Conservation (phyloP, 2,113 vertebrate genomes). For the Ancistrus triradiatus region DNA sequence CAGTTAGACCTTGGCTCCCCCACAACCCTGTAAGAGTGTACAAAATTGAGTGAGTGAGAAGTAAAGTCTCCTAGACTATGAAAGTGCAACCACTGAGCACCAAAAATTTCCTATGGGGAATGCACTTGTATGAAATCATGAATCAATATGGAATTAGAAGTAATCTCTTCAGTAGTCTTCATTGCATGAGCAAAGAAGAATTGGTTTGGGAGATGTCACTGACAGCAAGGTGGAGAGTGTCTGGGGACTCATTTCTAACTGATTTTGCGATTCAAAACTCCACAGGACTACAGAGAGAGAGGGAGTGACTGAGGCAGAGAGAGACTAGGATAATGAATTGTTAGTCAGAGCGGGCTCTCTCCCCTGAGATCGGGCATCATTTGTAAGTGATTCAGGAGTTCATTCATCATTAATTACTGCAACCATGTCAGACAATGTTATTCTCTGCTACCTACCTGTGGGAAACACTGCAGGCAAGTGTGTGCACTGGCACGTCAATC, state of each 20-base stretch:
- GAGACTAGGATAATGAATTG: conserved; percentile 64
- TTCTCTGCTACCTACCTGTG: conserved; percentile 69
- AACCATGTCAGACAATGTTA: conserved; percentile 66
- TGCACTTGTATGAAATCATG: background rate
- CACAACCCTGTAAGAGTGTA: no score
- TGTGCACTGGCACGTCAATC: conserved; percentile 36
- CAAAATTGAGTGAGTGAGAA: no score
- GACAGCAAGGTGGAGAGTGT: conserved; percentile 3
- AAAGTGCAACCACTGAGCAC: no score
- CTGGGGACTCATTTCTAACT: conserved; percentile 11
- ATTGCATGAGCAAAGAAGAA: background rate
- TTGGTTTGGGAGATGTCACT: conserved; percentile 14
- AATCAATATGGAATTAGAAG: background rate
- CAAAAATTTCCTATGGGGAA: no score
- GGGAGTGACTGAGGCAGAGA: background rate
- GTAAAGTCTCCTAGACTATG: no score
- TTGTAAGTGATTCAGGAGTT: conserved; percentile 73
- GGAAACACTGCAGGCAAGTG: conserved; percentile 50
- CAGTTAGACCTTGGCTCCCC: no score
- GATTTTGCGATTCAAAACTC: conserved; percentile 5
- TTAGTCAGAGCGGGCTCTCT: conserved; percentile 67
- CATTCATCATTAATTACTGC: conserved; percentile 74
- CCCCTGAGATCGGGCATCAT: conserved; percentile 69
- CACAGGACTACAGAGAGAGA: conserved; percentile 8
- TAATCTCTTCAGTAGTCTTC: conserved; percentile 7